Conservation (phyloP, 2,113 vertebrate genomes). For the Circaetus gallicus region DNA sequence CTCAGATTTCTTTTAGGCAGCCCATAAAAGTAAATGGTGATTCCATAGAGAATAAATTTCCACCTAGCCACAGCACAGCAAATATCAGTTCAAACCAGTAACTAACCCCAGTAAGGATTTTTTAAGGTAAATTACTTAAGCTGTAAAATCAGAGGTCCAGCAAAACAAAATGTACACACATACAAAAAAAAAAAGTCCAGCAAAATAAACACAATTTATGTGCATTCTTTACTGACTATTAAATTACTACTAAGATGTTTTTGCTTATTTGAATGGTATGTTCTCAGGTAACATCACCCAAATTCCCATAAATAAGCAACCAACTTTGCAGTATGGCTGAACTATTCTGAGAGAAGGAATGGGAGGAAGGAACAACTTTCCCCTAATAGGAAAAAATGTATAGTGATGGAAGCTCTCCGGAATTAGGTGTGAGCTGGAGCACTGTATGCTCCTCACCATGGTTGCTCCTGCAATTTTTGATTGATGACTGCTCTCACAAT, state of each 20-base stretch:
- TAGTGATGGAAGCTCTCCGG: accelerated
- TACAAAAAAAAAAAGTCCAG: neutral
- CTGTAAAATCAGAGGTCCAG: neutral
- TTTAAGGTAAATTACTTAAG: neutral
- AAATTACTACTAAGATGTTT: neutral
- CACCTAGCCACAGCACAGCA: neutral
- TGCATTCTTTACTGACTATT: neutral
- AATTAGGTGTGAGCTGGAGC: neutral
- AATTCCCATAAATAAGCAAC: neutral
- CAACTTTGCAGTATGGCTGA: accelerated
- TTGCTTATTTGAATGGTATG: neutral
- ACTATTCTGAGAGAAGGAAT: neutral
- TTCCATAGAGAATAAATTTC: neutral
- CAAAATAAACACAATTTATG: neutral
- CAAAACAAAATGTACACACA: neutral
- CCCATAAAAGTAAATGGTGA: neutral
- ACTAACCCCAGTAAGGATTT: neutral
- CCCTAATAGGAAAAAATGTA: neutral
- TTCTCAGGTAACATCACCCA: accelerated
- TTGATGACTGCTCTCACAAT: neutral
- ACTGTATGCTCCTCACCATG: accelerated
- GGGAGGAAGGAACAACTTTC: neutral
- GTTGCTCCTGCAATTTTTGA: neutral
- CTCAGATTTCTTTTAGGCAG: neutral
- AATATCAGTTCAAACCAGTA: neutral